Evolutionary conservation across 2,888 invertebrate genomes (phyloP), one percentile per base, ranked within the genome.

Genomic region (Drosophila mulleri): DNA sequence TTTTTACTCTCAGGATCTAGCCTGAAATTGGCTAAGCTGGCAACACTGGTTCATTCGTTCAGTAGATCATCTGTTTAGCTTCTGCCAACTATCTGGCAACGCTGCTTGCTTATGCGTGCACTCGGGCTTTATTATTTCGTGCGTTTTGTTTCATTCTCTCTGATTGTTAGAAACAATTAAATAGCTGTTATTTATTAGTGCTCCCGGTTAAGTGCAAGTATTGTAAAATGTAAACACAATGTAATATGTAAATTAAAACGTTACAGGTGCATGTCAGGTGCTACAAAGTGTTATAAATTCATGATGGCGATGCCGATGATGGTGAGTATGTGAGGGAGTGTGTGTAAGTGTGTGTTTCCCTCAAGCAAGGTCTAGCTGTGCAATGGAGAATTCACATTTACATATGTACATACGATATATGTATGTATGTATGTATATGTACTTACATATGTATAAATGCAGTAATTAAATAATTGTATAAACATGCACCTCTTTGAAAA

Each of bases 231-330:
- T 48, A 48, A 59, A 59, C 48, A 59, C 39, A 59, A 59, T 65
- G 60, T 59, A 41, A 67, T 62, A 61, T 76, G 64, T 47, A 65
- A 76, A 73, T 73, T 32, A 41, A 78, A 68, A 44, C n/a, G 64
- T 39, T 68, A 54, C 50, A 57, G 52, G 57, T 66, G 37, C 54
- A 54, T 23, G 53, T 42, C 50, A 66, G 53, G 53, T 65, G 53
- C 48, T 18, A 29, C 14, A 42, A 61, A 23, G 29, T 50, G 50
- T 72, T 44, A 53, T 42, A 57, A 54, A 53, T 68, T 53, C 54
- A 53, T 59, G 57, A 57, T 57, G 42, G 42, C 16, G n/a, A 32
- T 20, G 44, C 2, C 12, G 32, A 32, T 32, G 32, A 11, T 45
- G 16, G 11, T 32, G 18, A 16, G 50, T 18, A 18, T 48, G 59